These are phyloP conservation scores for Falco punctatus DNA, from an alignment of 2,113 vertebrate species.

Conservation along the genomic window DNA sequence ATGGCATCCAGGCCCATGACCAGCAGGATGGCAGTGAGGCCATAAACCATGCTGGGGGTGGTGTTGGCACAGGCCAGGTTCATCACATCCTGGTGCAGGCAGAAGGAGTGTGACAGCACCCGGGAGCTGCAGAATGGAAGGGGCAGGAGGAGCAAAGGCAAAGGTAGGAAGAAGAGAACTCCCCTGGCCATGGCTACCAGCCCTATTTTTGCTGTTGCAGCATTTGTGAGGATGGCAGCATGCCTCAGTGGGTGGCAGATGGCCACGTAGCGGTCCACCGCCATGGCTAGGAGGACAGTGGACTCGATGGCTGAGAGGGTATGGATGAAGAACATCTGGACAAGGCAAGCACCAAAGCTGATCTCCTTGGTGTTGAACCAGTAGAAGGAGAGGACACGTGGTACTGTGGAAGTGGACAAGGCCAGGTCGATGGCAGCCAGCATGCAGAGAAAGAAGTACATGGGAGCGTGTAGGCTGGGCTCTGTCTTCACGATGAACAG, in stretches of 20 bases:
- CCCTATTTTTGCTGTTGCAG: background rate
- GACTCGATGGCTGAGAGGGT: constrained; percentile 67
- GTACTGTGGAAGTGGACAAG: constrained; percentile 55
- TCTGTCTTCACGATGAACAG: constrained; percentile 53
- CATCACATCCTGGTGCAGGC: constrained; percentile 78
- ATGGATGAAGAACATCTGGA: constrained; percentile 75
- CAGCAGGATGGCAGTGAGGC: constrained; percentile 68
- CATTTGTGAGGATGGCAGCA: constrained; percentile 15
- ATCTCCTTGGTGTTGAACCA: constrained; percentile 62
- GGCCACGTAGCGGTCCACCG: constrained; percentile 70
- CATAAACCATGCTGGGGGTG: constrained; percentile 61
- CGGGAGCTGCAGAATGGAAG: constrained; percentile 30
- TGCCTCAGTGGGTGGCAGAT: constrained; percentile 71
- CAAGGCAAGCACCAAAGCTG: constrained; percentile 54
- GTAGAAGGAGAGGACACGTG: constrained; percentile 67
- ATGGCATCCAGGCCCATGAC: constrained; percentile 67
- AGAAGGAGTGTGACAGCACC: constrained; percentile 68
- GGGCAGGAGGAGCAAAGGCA: constrained; percentile 52
- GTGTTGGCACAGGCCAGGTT: constrained; percentile 69
- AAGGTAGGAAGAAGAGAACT: constrained; percentile 56
- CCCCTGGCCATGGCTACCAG: constrained; percentile 35
- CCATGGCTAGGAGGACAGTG: constrained; percentile 72
- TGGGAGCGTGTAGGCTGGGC: constrained; percentile 64
- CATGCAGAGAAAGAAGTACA: constrained; percentile 74
- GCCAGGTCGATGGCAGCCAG: constrained; percentile 67